Evolutionary conservation across 2,113 vertebrate genomes (phyloP).

Genomic region (Heteronetta atricapilla): DNA sequence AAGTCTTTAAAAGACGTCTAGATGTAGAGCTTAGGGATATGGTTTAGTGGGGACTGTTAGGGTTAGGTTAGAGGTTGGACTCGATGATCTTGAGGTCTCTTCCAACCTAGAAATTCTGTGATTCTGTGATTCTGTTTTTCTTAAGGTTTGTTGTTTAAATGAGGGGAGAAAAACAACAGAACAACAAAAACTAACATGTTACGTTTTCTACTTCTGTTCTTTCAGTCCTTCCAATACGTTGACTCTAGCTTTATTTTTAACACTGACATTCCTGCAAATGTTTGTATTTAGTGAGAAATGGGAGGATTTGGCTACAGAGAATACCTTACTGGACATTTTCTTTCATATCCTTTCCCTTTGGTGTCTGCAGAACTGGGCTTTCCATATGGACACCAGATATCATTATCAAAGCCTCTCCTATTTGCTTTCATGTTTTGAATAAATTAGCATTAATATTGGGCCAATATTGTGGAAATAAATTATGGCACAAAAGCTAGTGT

Average conservation of each 20-base stretch:
- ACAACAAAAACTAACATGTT: background rate
- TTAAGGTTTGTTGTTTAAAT: background rate
- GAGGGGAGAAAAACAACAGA: background rate
- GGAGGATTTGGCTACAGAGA: background rate
- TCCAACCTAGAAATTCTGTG: no score
- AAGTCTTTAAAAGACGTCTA: no score
- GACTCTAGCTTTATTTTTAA: background rate
- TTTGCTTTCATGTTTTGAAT: background rate
- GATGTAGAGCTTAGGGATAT: no score
- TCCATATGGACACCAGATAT: background rate
- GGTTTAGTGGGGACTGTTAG: no score
- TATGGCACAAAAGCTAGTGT: background rate
- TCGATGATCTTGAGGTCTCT: no score
- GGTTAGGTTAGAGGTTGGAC: no score
- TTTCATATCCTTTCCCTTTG: background rate
- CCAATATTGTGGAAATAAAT: background rate
- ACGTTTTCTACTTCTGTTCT: background rate
- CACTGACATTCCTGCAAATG: background rate
- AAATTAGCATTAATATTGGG: background rate
- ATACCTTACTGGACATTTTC: background rate
- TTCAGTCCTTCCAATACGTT: background rate
- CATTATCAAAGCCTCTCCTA: background rate
- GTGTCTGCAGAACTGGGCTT: background rate
- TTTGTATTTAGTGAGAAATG: background rate
- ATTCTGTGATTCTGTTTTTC: no score